Evolutionary conservation across 2,113 vertebrate genomes (phyloP).

Genomic region (Silurus asotus): DNA sequence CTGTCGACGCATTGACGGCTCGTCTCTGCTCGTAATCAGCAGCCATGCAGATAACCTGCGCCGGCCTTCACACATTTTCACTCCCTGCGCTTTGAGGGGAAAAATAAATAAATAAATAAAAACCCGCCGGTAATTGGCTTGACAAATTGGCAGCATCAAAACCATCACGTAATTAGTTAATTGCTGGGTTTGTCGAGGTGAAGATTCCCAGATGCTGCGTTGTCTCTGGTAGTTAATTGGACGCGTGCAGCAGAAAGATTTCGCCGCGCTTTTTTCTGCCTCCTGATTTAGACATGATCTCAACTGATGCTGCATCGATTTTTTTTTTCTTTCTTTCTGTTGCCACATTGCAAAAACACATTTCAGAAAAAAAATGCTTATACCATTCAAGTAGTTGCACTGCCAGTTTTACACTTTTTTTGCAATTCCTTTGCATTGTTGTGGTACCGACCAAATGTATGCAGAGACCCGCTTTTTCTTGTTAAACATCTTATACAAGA

Average conservation of each 20-base stretch:
- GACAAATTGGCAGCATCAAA: slow-evolving; percentile 61
- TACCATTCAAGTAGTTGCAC: no score
- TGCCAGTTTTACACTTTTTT: no score
- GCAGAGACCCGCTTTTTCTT: not conserved
- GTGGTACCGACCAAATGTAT: not conserved
- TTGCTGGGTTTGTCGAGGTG: slow-evolving; percentile 71
- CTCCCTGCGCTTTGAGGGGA: slow-evolving; percentile 20
- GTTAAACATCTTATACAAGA: not conserved
- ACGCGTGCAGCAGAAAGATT: slow-evolving; percentile 63
- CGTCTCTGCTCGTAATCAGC: not conserved
- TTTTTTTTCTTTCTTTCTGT: not conserved
- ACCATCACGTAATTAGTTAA: slow-evolving; percentile 71
- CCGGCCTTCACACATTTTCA: not conserved
- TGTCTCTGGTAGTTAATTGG: slow-evolving; percentile 66
- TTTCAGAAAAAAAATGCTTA: not conserved
- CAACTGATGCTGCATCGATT: slow-evolving; percentile 30
- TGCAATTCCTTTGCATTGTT: not conserved
- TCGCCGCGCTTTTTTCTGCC: not conserved
- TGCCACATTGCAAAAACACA: not conserved
- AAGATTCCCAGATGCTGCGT: slow-evolving; percentile 51
- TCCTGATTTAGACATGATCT: slow-evolving; percentile 27
- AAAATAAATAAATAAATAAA: slow-evolving; percentile 5
- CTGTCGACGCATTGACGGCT: not conserved
- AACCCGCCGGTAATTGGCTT: slow-evolving; percentile 62
- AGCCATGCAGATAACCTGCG: slow-evolving; percentile 7